phyloP scores from a whole-genome alignment of 2,113 vertebrate genomes.

The Python bivittatus region DNA sequence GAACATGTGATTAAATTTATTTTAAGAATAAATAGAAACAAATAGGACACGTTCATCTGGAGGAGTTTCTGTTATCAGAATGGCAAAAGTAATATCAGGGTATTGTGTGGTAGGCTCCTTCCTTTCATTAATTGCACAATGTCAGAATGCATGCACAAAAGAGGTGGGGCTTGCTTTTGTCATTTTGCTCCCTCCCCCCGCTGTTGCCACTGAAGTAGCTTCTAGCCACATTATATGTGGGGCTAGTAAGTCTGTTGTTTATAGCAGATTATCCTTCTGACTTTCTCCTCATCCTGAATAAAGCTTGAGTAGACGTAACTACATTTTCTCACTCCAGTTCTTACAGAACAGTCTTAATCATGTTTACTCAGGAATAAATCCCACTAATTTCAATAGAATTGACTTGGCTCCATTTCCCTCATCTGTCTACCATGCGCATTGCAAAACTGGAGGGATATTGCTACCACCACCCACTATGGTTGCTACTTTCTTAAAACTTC shows the following conservation, averaged over 20 bases:
- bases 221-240: background rate
- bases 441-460: background rate
- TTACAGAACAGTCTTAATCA: background rate
- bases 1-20: background rate
- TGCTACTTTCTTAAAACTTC: background rate
- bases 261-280: rapidly evolving
- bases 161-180: too few species aligned
- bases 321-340: background rate
- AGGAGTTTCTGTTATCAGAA: background rate
- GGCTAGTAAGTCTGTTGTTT: rapidly evolving
- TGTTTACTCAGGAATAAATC: background rate
- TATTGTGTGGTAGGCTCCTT: background rate
- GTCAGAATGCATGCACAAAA: too few species aligned
- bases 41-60: background rate
- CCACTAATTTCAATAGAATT: background rate
- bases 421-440: background rate
- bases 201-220: background rate
- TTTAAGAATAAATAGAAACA: background rate
- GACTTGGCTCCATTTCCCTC: background rate
- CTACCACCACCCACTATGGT: background rate
- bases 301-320: background rate
- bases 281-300: background rate
- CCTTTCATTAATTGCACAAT: background rate
- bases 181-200: background rate
- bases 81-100: background rate